Evolutionary conservation across 2,888 invertebrate genomes (phyloP).

Genomic region (Thymelicus lineola): DNA sequence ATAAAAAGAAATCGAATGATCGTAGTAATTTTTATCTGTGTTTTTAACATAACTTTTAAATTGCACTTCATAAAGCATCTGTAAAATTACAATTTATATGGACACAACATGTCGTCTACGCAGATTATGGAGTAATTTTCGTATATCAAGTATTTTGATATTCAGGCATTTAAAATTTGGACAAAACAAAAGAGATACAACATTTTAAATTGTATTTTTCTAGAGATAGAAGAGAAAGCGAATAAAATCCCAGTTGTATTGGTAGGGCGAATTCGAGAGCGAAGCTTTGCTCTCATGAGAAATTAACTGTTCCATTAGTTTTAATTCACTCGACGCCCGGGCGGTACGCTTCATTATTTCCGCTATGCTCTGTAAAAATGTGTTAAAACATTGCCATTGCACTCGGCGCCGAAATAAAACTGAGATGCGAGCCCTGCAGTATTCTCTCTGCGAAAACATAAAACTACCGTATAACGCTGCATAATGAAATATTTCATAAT

Average conservation of each 20-base stretch:
- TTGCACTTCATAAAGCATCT: too few species aligned
- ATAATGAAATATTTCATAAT: conserved; percentile 9
- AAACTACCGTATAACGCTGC: conserved; percentile 1
- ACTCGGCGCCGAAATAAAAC: conserved; percentile 48
- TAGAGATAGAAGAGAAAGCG: conserved; percentile 38
- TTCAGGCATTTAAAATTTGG: conserved; percentile 1
- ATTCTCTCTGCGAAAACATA: conserved; percentile 16
- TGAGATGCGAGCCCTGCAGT: conserved; percentile 52
- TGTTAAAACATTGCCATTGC: conserved; percentile 59
- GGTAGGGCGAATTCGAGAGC: conserved; percentile 56
- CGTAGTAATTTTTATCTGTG: too few species aligned
- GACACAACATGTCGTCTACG: too few species aligned
- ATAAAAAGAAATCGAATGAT: too few species aligned
- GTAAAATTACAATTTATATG: too few species aligned
- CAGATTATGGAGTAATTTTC: too few species aligned
- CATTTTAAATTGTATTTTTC: conserved; percentile 34
- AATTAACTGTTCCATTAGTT: conserved; percentile 84
- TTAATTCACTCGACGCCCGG: conserved; percentile 78
- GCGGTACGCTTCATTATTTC: conserved; percentile 73
- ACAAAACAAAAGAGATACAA: conserved; percentile 25
- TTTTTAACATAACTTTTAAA: too few species aligned
- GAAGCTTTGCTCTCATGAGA: conserved; percentile 81
- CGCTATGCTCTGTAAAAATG: conserved; percentile 73
- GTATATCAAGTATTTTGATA: too few species aligned
- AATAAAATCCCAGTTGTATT: conserved; percentile 55